These are phyloP conservation scores for Meliscaeva auricollis DNA, from an alignment of 2,888 invertebrate genomes.

Conservation along the genomic window DNA sequence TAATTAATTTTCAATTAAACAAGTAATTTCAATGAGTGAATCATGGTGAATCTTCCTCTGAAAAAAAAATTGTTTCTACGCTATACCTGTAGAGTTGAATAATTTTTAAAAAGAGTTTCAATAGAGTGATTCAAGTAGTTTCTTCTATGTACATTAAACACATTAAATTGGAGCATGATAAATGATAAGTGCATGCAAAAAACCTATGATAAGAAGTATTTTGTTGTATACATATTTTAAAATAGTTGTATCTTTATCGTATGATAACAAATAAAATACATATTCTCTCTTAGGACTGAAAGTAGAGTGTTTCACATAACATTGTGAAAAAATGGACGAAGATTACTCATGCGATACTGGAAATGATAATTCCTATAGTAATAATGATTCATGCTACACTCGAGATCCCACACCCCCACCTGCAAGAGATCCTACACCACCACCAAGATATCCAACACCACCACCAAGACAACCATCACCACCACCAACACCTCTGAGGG, in stretches of 20 bases:
- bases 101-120: too few relatives aligned
- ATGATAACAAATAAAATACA: not conserved
- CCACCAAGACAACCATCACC: constrained; percentile 7
- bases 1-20: too few relatives aligned
- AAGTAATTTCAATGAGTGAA: too few relatives aligned
- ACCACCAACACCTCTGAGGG: not conserved
- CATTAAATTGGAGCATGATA: too few relatives aligned
- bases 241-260: not conserved
- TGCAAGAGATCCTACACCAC: not conserved
- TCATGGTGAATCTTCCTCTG: too few relatives aligned
- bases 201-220: too few relatives aligned
- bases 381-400: not conserved
- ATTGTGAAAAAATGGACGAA: constrained; percentile 7
- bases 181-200: not conserved
- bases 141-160: too few relatives aligned
- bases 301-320: not conserved
- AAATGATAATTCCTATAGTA: not conserved
- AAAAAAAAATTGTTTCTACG: too few relatives aligned
- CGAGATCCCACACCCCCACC: constrained; percentile 9
- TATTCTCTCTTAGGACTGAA: constrained; percentile 8
- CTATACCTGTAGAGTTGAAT: too few relatives aligned
- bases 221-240: not conserved
- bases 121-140: too few relatives aligned
- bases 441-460: constrained; percentile 15
- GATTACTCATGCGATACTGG: constrained; percentile 13